phyloP scores from a whole-genome alignment of 2,797 vertebrate genomes.

The Oceanodroma leucorhoa region DNA sequence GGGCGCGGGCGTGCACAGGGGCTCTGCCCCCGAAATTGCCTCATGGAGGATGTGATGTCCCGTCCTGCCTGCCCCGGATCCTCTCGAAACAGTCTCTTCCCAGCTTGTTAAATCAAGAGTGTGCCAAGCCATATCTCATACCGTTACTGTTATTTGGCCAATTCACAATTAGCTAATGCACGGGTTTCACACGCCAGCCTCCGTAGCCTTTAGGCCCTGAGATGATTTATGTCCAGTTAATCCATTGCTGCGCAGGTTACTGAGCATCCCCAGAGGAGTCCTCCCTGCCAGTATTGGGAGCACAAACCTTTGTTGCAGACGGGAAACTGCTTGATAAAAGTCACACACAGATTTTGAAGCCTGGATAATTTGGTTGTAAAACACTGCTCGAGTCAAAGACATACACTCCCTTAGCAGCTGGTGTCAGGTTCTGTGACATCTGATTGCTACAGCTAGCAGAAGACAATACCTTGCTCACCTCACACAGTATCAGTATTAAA shows the following conservation, averaged over 20 bases:
- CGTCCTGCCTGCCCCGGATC: neutral
- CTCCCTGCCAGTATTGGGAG: neutral
- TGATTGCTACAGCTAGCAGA: neutral
- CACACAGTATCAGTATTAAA: neutral
- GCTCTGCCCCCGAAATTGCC: neutral
- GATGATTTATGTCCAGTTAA: neutral
- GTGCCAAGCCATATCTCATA: accelerated
- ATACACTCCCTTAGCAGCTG: neutral
- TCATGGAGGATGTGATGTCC: neutral
- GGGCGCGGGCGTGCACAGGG: accelerated
- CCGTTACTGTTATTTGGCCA: neutral
- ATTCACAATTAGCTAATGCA: accelerated
- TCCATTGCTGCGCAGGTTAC: neutral
- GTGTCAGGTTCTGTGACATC: neutral
- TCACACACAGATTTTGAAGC: neutral
- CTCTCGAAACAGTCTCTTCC: too few relatives aligned
- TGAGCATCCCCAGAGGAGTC: neutral
- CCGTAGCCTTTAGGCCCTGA: neutral
- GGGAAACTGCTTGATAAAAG: neutral
- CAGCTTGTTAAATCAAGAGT: neutral
- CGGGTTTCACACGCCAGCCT: neutral
- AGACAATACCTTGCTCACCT: neutral
- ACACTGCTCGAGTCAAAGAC: neutral
- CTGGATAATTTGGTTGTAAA: neutral
- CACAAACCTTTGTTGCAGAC: neutral